A percentile compares a stretch with the other conserved stretches of the same genome.
These are phyloP conservation scores for Drosophila pseudoobscura DNA, from an alignment of 1,140 invertebrate genomes.

Conservation along the genomic window DNA sequence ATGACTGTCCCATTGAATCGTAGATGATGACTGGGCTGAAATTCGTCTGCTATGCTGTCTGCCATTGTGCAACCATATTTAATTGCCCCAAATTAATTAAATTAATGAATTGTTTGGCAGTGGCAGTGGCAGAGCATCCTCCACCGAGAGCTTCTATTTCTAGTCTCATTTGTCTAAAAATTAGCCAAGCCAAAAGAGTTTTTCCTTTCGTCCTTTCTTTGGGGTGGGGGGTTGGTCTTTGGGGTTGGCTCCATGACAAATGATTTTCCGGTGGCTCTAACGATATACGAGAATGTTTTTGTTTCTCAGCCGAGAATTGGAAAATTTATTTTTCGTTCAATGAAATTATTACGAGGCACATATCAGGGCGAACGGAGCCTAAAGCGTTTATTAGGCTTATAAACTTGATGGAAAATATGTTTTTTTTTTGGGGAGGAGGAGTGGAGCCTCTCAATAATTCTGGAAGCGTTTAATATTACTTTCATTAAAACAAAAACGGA, in stretches of 20 bases:
- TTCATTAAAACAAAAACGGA: slow-evolving; percentile 43
- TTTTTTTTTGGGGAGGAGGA: slow-evolving; percentile 1
- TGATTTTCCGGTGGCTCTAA: slow-evolving; percentile 47
- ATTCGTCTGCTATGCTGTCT: slow-evolving; percentile 7
- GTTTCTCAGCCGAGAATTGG: slow-evolving; percentile 42
- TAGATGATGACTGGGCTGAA: slow-evolving; percentile 66
- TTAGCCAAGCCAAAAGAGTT: slow-evolving; percentile 38
- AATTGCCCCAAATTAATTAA: slow-evolving; percentile 80
- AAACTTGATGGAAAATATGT: slow-evolving; percentile 43
- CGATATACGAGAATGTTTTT: slow-evolving; percentile 28
- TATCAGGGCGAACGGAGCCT: slow-evolving; percentile 16
- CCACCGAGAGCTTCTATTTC: slow-evolving; percentile 26
- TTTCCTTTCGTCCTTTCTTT: neutral
- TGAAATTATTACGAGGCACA: slow-evolving; percentile 40
- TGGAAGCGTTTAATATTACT: neutral
- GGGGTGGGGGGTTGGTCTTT: neutral
- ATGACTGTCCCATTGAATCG: slow-evolving; percentile 55
- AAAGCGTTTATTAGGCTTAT: slow-evolving; percentile 63
- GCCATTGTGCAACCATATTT: slow-evolving; percentile 42
- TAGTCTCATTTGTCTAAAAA: slow-evolving; percentile 57
- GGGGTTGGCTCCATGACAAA: slow-evolving; percentile 43
- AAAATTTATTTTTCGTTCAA: slow-evolving; percentile 61
- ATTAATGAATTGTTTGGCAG: slow-evolving; percentile 76
- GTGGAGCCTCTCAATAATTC: neutral
- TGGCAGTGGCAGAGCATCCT: slow-evolving; percentile 20